A percentile compares a stretch with the other conserved stretches of the same genome.
These are phyloP conservation scores for Gephyroberyx darwinii DNA, from an alignment of 2,797 vertebrate genomes.

Conservation along the genomic window DNA sequence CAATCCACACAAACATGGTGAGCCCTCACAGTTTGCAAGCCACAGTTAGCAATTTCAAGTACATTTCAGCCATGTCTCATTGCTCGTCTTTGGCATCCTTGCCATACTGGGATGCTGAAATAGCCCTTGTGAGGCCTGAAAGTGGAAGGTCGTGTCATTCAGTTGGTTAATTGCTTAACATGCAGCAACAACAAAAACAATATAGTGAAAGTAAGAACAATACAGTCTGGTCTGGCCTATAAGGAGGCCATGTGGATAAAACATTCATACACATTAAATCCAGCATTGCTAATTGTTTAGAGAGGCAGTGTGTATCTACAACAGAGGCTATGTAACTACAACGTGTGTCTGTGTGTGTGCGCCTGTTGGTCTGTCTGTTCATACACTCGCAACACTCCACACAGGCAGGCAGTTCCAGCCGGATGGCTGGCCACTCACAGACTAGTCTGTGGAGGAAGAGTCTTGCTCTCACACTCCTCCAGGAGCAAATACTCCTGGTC, in stretches of 20 bases:
- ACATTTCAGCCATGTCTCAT: slow-evolving; percentile 1
- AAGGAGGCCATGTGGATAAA: not conserved
- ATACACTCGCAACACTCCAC: slow-evolving; percentile 60
- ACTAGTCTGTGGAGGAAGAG: slow-evolving; percentile 81
- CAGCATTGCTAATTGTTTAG: not conserved
- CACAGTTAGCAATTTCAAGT: slow-evolving; percentile 22
- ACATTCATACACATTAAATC: slow-evolving; percentile 22
- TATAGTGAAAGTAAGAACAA: slow-evolving; percentile 11
- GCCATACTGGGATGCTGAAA: slow-evolving; percentile 1
- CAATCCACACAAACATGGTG: slow-evolving; percentile 8
- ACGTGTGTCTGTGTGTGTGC: slow-evolving; percentile 7
- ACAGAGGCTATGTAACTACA: slow-evolving; percentile 3
- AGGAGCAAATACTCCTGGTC: slow-evolving; percentile 97
- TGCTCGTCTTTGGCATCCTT: slow-evolving; percentile 18
- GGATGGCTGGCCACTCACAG: slow-evolving; percentile 83
- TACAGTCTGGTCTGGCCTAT: not conserved
- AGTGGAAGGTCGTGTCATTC: not conserved
- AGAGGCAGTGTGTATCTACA: not conserved
- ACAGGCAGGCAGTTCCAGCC: slow-evolving; percentile 73
- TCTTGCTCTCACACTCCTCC: slow-evolving; percentile 99
- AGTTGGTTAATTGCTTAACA: slow-evolving; percentile 16
- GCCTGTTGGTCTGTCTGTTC: slow-evolving; percentile 8
- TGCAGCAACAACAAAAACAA: slow-evolving; percentile 44
- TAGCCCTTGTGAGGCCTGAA: slow-evolving; percentile 4
- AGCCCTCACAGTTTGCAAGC: slow-evolving; percentile 22